Base-by-base conservation (phyloP, 2,113 vertebrate genomes). In the Solenodon paradoxus region DNA sequence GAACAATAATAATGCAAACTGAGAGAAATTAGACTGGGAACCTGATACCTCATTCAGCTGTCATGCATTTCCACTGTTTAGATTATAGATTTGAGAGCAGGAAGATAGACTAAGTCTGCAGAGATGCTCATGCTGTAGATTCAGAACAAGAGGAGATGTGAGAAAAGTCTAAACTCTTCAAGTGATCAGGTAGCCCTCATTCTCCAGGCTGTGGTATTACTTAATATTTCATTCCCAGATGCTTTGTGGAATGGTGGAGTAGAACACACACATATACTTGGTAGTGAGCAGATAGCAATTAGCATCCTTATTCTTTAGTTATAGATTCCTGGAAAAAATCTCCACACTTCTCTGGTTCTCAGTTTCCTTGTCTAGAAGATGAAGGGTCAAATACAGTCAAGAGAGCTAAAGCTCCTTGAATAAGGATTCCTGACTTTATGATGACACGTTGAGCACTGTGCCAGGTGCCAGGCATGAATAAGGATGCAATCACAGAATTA, bases 61-160 rank as follows among this genome's bases (percentile, higher is more conserved):
- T 0, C 0, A 2, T 3, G 4, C 4, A 11, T 11, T 30, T 24
- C 35, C 24, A 13, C 28, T 47, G 30, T 64, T 61, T 40, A 69
- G 47, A 42, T 51, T 53, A 71, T 59, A 90, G 15, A 47, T 26
- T 28, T 40, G 68, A 35, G 10, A 22, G 22, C 9, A 40, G 42
- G 42, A 42, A 38, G 42, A n/a, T 11, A 72, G n/a, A 28, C 45
- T 3, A 47, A 81, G 30, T 38, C 88, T 42, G 51, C 17, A 38
- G 42, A 72, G 63, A 72, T 13, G 9, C 10, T 45, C 10, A 13
- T 11, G 4, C 9, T 15, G n/a, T 32, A 26, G 19, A 4, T 66
- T 69, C 17, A 42, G 40, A 59, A n/a, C 11, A 7, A 28, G 2
- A 16, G 3, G 32, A 28, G 51, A 35, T 38, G 2, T 32, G n/a